Evolutionary conservation across 2,113 vertebrate species (phyloP), one percentile per base, ranked within the genome.

Genomic region (Triplophysa dalaica): DNA sequence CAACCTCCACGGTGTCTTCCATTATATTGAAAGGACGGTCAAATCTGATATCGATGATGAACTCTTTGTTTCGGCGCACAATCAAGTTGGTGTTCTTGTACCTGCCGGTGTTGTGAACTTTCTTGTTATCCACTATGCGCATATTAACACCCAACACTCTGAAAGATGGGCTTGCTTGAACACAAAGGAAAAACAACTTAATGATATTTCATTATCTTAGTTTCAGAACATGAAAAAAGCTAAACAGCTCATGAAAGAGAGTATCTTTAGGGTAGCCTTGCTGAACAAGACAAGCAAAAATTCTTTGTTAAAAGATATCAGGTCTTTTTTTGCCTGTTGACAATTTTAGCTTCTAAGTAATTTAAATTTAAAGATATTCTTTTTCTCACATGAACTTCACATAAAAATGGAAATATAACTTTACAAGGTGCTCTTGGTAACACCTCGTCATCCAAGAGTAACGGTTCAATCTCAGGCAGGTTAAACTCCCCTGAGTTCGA

Each of bases 41-140:
- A 88, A 94, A 95, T 33, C 89, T 85, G 19, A 95, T 82, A 70
- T 89, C 88, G 19, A 96, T 64, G 41, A 86, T 81, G 89, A 93
- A 96, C 72, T 88, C 0, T 80, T 95, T 92, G 3, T 94, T 94
- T 8, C 95, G 89, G 0, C 95, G 93, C 9, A 95, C 90, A 38
- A 95, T 94, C 66, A 96, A 70, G 13, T 81, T 90, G 45, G 54
- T 69, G 68, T 63, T 91, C 69, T 90, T 83, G 16, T 90, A 95
- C 61, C 80, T 88, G 77, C 91, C 87, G 0, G 94, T 96, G 74
- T 94, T 93, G 70, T 96, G 95, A 7, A 91, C 85, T 21, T 80
- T 19, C 64, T 90, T 94, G 86, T 95, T 96, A 26, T 77, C 77
- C 21, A 89, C 90, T 0, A 88, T 89, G 82, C 91, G 92, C 81